Evolutionary conservation across 2,888 invertebrate genomes (phyloP).

Genomic region (Exocentrus adspersus): DNA sequence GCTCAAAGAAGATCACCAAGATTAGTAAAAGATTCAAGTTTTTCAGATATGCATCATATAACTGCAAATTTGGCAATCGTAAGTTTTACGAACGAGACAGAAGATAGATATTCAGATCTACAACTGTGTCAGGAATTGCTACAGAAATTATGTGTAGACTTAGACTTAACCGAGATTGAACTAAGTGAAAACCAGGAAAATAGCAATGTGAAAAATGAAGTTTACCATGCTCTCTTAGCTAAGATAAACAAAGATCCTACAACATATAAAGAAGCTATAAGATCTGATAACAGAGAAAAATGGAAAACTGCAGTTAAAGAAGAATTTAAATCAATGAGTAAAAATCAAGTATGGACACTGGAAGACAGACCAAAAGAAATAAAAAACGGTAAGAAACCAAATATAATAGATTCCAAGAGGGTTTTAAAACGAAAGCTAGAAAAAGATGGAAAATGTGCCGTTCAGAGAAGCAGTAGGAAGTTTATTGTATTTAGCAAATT

Average conservation of each 20-base stretch:
- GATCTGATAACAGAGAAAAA: not conserved
- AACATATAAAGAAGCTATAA: not conserved
- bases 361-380: not conserved
- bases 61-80: too few species aligned
- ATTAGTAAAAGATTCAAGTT: conserved; percentile 4
- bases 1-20: too few species aligned
- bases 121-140: too few species aligned
- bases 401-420: not conserved
- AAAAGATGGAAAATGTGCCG: too few species aligned
- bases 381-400: not conserved
- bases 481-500: too few species aligned
- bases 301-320: not conserved
- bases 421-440: not conserved
- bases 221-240: not conserved
- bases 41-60: not conserved
- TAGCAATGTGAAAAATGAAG: not conserved
- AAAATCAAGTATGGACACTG: not conserved
- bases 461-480: too few species aligned
- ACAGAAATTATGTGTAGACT: too few species aligned
- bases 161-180: too few species aligned
- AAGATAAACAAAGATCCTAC: conserved; percentile 3
- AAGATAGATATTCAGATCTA: too few species aligned
- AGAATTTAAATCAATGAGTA: not conserved
- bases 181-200: too few species aligned
- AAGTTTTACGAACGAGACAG: too few species aligned